Percentiles rank a stretch among this genome's conserved stretches.
These are phyloP conservation scores for Thermophis baileyi DNA, from an alignment of 2,113 vertebrate genomes.

Conservation along the genomic window DNA sequence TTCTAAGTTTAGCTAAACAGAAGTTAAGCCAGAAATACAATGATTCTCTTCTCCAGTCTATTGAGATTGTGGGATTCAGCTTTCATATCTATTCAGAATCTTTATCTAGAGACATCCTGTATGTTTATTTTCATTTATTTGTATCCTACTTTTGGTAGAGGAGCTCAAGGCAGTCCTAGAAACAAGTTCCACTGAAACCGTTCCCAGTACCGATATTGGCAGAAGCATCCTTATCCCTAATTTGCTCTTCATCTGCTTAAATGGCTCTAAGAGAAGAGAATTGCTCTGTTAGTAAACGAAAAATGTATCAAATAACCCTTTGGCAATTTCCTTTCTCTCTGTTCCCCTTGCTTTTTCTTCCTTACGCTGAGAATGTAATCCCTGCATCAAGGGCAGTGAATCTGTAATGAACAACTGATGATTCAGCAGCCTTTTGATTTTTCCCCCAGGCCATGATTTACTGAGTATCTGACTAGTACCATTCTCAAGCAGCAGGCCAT, in stretches of 20 bases:
- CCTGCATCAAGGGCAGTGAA: neutral
- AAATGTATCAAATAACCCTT: neutral
- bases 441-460: neutral
- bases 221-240: neutral
- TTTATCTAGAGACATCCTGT: neutral
- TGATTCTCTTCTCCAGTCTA: neutral
- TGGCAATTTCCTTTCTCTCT: neutral
- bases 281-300: neutral
- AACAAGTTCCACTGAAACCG: neutral
- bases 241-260: neutral
- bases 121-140: neutral
- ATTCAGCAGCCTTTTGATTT: neutral
- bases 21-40: neutral
- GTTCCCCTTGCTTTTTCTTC: neutral
- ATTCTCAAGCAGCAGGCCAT: rapidly evolving
- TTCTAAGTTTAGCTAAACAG: neutral
- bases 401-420: neutral
- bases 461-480: neutral
- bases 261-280: neutral
- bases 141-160: neutral
- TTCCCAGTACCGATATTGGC: neutral
- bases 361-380: neutral
- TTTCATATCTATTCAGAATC: neutral
- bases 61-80: neutral
- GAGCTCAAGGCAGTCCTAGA: neutral